Conservation (phyloP, 2,888 invertebrate genomes). For the Megamerina dolium region DNA sequence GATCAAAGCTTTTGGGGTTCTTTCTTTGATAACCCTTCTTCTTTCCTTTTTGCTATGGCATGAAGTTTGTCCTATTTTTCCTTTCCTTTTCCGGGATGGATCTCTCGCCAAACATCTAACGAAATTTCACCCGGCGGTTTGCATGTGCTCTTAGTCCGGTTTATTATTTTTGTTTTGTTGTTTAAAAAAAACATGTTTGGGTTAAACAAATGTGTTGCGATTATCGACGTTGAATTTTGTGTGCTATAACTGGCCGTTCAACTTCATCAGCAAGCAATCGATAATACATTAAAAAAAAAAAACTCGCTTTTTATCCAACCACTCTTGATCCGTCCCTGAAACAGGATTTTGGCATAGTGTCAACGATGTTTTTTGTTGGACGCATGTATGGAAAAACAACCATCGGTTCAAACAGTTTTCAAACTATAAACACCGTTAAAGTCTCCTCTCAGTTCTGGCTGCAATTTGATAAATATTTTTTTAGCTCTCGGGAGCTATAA, state of each 20-base stretch:
- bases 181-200: too few species aligned
- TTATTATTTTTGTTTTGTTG: too few species aligned
- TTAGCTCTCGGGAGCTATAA: conserved; percentile 12
- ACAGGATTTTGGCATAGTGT: conserved; percentile 7
- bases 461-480: conserved; percentile 13
- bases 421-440: background rate
- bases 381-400: too few species aligned
- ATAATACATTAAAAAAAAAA: conserved; percentile 13
- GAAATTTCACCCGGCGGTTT: background rate
- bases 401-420: too few species aligned
- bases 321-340: conserved; percentile 11
- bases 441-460: background rate
- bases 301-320: conserved; percentile 17
- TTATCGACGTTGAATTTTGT: background rate
- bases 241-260: conserved; percentile 8
- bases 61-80: background rate
- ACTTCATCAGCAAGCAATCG: conserved; percentile 12
- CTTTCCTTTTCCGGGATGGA: background rate
- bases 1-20: too few species aligned
- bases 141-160: too few species aligned
- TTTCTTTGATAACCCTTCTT: background rate
- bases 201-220: background rate
- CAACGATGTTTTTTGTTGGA: too few species aligned
- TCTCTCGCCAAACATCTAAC: background rate
- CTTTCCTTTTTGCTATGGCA: background rate